Percentiles rank a stretch among this genome's conserved stretches.
Evolutionary conservation across 2,797 vertebrate genomes (phyloP).

Genomic region (Acanthurus leucopareius): DNA sequence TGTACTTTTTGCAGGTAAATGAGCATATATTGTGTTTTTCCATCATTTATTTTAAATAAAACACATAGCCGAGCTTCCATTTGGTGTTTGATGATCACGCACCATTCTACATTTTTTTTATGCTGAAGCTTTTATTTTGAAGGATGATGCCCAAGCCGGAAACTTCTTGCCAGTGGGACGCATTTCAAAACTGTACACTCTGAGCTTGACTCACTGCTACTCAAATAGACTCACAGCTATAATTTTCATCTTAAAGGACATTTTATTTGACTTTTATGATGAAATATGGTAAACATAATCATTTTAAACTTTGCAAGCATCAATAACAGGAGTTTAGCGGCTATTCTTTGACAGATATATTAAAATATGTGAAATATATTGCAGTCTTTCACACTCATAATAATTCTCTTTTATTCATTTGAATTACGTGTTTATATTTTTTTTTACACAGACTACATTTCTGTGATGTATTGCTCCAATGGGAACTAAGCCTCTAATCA

Average conservation of each 20-base stretch:
- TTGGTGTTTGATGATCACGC: no score
- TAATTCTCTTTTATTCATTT: no score
- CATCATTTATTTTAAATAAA: neutral
- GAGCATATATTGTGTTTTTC: neutral
- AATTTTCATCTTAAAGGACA: neutral
- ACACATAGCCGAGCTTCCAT: neutral
- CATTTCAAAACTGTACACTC: neutral
- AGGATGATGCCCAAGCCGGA: conserved; percentile 39
- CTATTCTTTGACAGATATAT: neutral
- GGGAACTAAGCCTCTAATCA: conserved; percentile 18
- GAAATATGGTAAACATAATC: neutral
- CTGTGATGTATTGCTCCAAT: conserved; percentile 20
- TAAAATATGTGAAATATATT: neutral
- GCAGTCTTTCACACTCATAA: no score
- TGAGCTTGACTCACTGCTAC: neutral
- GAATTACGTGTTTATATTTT: neutral
- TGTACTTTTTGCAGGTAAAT: no score
- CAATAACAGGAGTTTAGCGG: neutral
- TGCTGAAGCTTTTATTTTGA: conserved; percentile 59
- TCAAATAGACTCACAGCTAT: neutral
- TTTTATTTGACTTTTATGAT: neutral
- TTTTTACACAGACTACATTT: neutral
- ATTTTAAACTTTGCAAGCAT: neutral
- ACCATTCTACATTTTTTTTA: neutral
- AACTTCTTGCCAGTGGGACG: neutral